Evolutionary conservation across 2,113 vertebrate species (phyloP), one percentile per base, ranked within the genome.

Genomic region (Hypocryptadius cinnamomeus): DNA sequence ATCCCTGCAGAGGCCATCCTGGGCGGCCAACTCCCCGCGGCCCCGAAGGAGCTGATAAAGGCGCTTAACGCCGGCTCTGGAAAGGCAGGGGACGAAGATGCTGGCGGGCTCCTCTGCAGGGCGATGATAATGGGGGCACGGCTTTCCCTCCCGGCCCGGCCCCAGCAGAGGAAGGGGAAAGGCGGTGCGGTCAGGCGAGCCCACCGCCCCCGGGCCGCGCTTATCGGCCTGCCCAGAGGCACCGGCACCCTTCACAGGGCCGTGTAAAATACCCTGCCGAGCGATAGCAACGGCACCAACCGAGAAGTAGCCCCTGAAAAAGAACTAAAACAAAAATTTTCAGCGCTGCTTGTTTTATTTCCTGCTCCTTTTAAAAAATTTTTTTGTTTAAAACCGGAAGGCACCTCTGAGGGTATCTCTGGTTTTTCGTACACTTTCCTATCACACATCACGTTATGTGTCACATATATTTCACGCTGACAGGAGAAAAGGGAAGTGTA

Each of bases 271-370:
- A 31, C 60, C 30, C 90, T 65, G 8, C 79, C 22, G 28, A 77
- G 80, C 16, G 93, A 95, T 96, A 96, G 87, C 87, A 97, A 93
- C 91, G 72, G 96, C 81, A 92, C 76, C 82, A 68, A 63, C 71
- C 4, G n/a, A 88, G 95, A 18, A 15, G 53, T 2, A 70, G 40
- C 35, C 76, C 3, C 9, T 1, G 5, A 22, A 70, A 50, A 37
- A 14, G 40, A 13, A 3, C n/a, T 3, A 5, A 37, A 72, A 66
- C 3, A 48, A 76, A 81, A 30, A 27, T 33, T 8, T 39, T 15
- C 8, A 6, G 16, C 5, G 7, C 3, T 10, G 11, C 2, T 15
- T 5, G 0, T 1, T 50, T 24, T 21, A 53, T 79, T 45, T 76
- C 56, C 65, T 15, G 18, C 57, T 27, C 11, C 19, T 54, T 44